phyloP scores from a whole-genome alignment of 2,797 vertebrate genomes.

The Emys orbicularis region DNA sequence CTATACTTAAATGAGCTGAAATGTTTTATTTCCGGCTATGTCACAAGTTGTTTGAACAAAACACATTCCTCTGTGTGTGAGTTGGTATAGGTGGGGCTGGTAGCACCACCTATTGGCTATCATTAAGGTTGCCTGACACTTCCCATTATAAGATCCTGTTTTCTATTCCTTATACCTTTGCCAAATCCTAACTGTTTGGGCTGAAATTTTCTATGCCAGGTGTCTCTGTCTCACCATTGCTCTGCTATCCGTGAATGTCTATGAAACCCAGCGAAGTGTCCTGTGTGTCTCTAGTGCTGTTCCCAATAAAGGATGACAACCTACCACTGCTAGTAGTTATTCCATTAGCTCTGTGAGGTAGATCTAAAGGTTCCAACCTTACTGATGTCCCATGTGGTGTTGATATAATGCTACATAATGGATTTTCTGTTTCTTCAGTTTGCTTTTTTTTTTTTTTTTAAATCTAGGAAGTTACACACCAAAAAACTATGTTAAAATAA shows the following conservation, averaged over 20 bases:
- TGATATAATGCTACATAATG: neutral
- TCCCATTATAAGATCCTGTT: neutral
- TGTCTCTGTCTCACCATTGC: neutral
- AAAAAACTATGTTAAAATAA: neutral
- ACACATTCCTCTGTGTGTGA: neutral
- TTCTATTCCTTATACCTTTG: neutral
- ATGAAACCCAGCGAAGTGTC: neutral
- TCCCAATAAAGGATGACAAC: neutral
- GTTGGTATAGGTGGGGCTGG: neutral
- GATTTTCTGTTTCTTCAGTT: neutral
- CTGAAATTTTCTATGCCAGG: neutral
- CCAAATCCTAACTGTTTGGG: neutral
- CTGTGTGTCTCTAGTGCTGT: neutral
- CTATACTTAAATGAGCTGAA: neutral
- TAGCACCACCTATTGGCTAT: neutral
- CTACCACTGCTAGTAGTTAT: neutral
- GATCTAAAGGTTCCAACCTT: neutral
- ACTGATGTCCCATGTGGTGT: neutral
- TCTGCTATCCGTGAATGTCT: neutral
- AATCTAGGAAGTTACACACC: neutral
- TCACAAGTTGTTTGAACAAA: neutral
- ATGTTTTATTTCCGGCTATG: neutral
- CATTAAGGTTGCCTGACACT: neutral
- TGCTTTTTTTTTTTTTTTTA: neutral
- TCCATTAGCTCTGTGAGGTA: neutral